phyloP scores from a whole-genome alignment of 2,113 vertebrate species.

The Bombycilla garrulus region DNA sequence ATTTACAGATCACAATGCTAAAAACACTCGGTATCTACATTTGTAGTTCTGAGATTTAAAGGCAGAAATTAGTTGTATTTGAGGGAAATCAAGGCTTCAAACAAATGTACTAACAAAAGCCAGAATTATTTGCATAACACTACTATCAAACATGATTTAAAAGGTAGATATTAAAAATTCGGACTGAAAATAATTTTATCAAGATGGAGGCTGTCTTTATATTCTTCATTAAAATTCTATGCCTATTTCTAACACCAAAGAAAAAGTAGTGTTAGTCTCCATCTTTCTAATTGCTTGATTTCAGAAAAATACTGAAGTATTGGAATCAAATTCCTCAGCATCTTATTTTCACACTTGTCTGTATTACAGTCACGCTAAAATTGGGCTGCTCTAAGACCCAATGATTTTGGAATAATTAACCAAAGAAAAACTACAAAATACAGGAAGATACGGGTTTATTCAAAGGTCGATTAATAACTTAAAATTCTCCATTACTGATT shows the following conservation, averaged over 20 bases:
- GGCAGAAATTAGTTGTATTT: background rate
- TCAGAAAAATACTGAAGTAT: background rate
- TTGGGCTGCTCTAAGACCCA: background rate
- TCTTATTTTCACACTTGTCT: background rate
- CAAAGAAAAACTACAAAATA: background rate
- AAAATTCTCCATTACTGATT: conserved; percentile 61
- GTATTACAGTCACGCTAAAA: background rate
- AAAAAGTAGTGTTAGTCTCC: background rate
- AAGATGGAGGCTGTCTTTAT: background rate
- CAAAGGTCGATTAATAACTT: conserved; percentile 67
- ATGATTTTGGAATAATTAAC: background rate
- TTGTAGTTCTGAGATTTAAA: background rate
- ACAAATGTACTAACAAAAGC: background rate
- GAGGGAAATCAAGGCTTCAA: background rate
- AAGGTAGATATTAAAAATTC: background rate
- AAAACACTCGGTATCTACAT: background rate
- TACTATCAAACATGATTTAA: background rate
- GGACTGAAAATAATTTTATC: background rate
- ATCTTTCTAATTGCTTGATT: background rate
- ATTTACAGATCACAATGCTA: conserved; percentile 35
- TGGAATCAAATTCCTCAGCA: background rate
- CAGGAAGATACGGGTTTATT: conserved; percentile 46
- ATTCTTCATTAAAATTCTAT: background rate
- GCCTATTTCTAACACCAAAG: background rate
- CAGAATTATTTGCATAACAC: background rate